These are phyloP conservation scores for Microtus pennsylvanicus DNA, from an alignment of 2,113 vertebrate genomes.

Conservation along the genomic window DNA sequence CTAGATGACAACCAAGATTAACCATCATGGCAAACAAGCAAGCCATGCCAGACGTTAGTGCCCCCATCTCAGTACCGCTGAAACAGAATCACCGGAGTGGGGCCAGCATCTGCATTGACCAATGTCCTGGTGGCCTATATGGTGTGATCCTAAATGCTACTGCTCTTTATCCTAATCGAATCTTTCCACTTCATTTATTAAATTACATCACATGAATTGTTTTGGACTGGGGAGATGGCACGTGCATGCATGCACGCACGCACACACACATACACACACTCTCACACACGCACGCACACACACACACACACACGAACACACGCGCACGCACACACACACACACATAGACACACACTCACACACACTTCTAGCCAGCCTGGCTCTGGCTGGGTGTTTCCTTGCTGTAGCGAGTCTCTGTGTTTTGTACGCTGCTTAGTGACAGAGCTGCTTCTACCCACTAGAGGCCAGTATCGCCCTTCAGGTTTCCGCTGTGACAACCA, in stretches of 20 bases:
- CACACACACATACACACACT: too few relatives aligned
- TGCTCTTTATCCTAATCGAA: background rate
- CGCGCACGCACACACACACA: background rate
- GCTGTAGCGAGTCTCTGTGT: background rate
- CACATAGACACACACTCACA: background rate
- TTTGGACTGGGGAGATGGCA: background rate
- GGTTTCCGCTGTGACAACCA: background rate
- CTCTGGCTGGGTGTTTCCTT: background rate
- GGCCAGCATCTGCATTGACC: background rate
- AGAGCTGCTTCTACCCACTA: background rate
- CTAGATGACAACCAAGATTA: background rate
- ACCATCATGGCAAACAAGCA: background rate
- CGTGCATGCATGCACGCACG: fast-evolving
- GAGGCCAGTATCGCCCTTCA: background rate
- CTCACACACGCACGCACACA: too few relatives aligned
- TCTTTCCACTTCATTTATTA: background rate
- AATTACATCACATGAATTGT: background rate
- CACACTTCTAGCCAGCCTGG: background rate
- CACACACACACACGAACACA: too few relatives aligned
- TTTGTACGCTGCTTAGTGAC: background rate
- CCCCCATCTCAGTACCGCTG: background rate
- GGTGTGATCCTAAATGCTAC: background rate
- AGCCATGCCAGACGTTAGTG: background rate
- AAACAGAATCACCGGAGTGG: background rate
- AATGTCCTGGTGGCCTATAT: background rate